A percentile compares a stretch with the other conserved stretches of the same genome.
Evolutionary conservation across 2,797 vertebrate species (phyloP).

Genomic region (Phataginus tricuspis): DNA sequence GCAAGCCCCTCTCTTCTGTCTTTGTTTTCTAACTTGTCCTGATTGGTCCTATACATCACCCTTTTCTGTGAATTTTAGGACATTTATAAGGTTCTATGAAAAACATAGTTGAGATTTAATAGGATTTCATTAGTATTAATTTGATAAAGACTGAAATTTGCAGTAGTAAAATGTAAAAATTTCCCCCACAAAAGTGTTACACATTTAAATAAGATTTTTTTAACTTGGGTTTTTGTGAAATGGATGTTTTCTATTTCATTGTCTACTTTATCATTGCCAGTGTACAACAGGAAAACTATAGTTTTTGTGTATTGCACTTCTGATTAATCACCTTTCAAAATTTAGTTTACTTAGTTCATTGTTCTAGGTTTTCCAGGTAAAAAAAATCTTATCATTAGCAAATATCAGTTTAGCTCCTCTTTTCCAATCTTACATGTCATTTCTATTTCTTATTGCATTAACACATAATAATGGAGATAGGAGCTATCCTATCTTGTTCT

Average conservation of each 20-base stretch:
- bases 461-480: constrained; percentile 1
- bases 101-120: background rate
- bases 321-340: background rate
- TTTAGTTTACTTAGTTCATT: constrained; percentile 20
- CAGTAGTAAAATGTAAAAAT: constrained; percentile 8
- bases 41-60: background rate
- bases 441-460: constrained; percentile 17
- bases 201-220: background rate
- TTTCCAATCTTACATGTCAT: background rate
- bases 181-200: background rate
- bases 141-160: background rate
- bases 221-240: background rate
- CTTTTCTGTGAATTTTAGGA: too few relatives aligned
- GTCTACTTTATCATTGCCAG: background rate
- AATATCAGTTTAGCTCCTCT: background rate
- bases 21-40: background rate
- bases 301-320: background rate
- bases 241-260: background rate
- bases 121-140: background rate
- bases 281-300: background rate
- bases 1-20: background rate
- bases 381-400: background rate
- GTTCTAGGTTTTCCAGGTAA: background rate
- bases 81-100: too few relatives aligned
- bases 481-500: background rate